These are phyloP conservation scores for Chrysolina americana DNA, from an alignment of 2,888 invertebrate genomes.

Conservation along the genomic window DNA sequence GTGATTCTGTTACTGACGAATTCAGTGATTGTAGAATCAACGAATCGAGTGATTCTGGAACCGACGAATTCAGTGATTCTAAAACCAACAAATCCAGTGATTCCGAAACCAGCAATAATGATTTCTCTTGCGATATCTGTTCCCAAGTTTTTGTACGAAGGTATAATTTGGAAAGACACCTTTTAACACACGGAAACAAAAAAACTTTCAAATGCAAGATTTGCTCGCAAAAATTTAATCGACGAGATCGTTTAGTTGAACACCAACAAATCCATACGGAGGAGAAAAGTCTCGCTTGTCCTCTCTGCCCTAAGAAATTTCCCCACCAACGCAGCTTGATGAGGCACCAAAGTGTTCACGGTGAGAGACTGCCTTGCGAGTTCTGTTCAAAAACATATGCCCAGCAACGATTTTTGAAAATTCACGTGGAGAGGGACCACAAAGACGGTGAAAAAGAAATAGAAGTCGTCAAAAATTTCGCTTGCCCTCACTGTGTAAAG, in stretches of 20 bases:
- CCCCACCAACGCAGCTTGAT: not conserved
- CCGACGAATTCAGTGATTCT: not conserved
- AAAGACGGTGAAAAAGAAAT: not conserved
- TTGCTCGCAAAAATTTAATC: not conserved
- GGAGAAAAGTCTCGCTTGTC: not conserved
- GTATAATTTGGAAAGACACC: not conserved
- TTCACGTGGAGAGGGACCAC: slow-evolving; percentile 2
- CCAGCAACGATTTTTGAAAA: not conserved
- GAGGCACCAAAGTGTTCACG: slow-evolving; percentile 3
- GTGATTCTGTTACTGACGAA: too few relatives aligned
- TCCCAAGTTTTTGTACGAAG: not conserved
- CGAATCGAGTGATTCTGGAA: not conserved
- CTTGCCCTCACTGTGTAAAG: not conserved
- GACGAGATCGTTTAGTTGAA: not conserved
- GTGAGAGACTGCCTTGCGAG: slow-evolving; percentile 3
- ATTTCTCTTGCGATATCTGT: not conserved
- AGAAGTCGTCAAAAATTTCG: not conserved
- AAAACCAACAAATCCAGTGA: not conserved
- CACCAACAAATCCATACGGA: not conserved
- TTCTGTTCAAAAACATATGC: not conserved
- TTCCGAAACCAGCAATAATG: not conserved
- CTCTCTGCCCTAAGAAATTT: not conserved
- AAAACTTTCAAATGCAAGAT: not conserved
- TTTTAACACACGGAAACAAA: not conserved
- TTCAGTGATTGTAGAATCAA: too few relatives aligned